A percentile compares a stretch with the other conserved stretches of the same genome.
These are phyloP conservation scores for Carcina quercana DNA, from an alignment of 2,888 invertebrate genomes.

Conservation along the genomic window DNA sequence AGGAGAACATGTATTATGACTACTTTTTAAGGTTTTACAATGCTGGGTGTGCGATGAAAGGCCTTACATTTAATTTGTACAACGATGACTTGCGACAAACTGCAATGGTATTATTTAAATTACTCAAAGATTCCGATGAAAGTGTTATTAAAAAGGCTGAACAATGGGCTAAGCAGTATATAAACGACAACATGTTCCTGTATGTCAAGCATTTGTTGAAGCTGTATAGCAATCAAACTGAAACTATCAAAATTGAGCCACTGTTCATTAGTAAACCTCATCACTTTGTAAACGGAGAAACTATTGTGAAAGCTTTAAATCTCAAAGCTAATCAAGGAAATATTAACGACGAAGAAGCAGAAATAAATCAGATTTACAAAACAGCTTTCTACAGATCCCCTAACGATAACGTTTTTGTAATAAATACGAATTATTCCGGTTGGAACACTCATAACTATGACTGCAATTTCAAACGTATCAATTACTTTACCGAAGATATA, in stretches of 20 bases:
- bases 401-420: conserved; percentile 31
- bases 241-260: conserved; percentile 35
- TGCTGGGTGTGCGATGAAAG: conserved; percentile 39
- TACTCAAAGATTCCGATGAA: conserved; percentile 48
- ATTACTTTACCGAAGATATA: conserved; percentile 79
- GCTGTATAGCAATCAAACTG: too few species aligned
- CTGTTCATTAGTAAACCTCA: conserved; percentile 64
- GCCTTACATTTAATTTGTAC: conserved; percentile 62
- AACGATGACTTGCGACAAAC: conserved; percentile 62
- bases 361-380: conserved; percentile 34
- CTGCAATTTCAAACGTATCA: conserved; percentile 61
- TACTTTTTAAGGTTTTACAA: conserved; percentile 31
- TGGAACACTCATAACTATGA: conserved; percentile 65
- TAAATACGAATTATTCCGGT: conserved; percentile 59
- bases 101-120: conserved; percentile 53
- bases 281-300: conserved; percentile 52
- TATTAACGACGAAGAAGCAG: conserved; percentile 27
- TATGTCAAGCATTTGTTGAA: too few species aligned
- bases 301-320: conserved; percentile 48
- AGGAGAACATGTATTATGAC: conserved; percentile 30
- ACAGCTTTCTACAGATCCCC: too few species aligned
- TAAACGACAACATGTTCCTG: conserved; percentile 65
- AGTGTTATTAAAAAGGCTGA: conserved; percentile 36
- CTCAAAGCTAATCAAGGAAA: conserved; percentile 32
- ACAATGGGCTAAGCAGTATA: conserved; percentile 47